Conservation (phyloP, 2,888 invertebrate genomes). For the Cheiracanthium punctorium region DNA sequence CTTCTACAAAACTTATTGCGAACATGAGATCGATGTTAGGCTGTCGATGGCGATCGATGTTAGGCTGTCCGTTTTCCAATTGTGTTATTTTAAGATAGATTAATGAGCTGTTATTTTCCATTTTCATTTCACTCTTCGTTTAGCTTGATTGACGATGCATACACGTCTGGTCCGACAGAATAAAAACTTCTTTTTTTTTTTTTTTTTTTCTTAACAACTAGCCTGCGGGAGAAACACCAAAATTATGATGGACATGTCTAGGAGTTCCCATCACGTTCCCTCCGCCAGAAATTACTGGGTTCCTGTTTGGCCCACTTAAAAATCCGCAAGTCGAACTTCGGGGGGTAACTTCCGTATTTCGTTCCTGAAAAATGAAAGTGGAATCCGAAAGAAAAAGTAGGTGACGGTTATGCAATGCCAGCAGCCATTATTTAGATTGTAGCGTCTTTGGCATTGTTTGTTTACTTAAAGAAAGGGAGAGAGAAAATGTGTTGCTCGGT, state of each 20-base stretch:
- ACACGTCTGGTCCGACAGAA: neutral
- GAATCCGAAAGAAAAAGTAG: neutral
- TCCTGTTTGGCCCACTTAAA: conserved; percentile 12
- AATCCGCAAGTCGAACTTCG: neutral
- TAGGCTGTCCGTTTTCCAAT: too few relatives aligned
- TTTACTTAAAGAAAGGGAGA: too few relatives aligned
- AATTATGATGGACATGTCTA: neutral
- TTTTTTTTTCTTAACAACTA: neutral
- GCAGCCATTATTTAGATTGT: neutral
- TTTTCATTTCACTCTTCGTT: neutral
- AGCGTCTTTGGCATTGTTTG: neutral
- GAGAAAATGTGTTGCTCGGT: too few relatives aligned
- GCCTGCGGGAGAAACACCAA: neutral
- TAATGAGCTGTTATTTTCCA: neutral
- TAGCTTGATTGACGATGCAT: neutral
- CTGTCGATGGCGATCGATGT: too few relatives aligned
- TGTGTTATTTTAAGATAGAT: neutral
- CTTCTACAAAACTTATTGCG: too few relatives aligned
- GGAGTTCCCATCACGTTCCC: neutral
- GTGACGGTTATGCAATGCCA: conserved; percentile 7
- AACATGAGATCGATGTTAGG: too few relatives aligned
- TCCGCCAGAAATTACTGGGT: neutral
- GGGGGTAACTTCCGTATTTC: conserved; percentile 4
- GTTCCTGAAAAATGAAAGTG: neutral
- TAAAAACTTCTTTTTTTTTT: too few relatives aligned